phyloP scores from a whole-genome alignment of 2,797 vertebrate genomes.

The Lagorchestes hirsutus region DNA sequence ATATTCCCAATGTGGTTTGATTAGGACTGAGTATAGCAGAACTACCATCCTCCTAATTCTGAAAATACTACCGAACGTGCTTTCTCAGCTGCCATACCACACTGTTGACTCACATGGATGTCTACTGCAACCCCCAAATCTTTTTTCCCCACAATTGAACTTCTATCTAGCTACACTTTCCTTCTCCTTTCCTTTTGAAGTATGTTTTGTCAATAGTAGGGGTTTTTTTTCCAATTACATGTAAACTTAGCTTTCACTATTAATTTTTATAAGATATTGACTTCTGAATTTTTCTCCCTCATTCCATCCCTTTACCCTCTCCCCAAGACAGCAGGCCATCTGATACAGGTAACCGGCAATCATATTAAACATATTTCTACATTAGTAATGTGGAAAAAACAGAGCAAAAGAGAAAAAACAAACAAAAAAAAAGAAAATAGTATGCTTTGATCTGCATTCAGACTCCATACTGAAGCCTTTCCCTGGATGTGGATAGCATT shows the following conservation, averaged over 20 bases:
- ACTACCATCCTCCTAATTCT: neutral
- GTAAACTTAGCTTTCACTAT: neutral
- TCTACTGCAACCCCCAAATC: neutral
- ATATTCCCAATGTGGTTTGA: neutral
- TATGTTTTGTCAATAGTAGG: neutral
- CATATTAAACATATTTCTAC: neutral
- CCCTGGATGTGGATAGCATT: neutral
- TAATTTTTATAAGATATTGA: neutral
- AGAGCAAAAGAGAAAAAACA: neutral
- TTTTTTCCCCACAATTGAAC: neutral
- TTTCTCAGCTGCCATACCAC: neutral
- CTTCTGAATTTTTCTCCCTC: neutral
- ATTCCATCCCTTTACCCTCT: neutral
- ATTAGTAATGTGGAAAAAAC: neutral
- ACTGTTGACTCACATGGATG: neutral
- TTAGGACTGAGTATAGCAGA: neutral
- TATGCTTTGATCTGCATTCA: neutral
- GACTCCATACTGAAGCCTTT: neutral
- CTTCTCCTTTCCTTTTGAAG: neutral
- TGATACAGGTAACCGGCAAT: neutral
- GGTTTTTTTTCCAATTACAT: neutral
- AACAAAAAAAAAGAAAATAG: neutral
- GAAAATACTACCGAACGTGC: neutral
- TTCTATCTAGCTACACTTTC: neutral
- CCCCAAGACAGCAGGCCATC: neutral